phyloP scores from a whole-genome alignment of 1,140 invertebrate species.

The Saccostrea cuccullata region DNA sequence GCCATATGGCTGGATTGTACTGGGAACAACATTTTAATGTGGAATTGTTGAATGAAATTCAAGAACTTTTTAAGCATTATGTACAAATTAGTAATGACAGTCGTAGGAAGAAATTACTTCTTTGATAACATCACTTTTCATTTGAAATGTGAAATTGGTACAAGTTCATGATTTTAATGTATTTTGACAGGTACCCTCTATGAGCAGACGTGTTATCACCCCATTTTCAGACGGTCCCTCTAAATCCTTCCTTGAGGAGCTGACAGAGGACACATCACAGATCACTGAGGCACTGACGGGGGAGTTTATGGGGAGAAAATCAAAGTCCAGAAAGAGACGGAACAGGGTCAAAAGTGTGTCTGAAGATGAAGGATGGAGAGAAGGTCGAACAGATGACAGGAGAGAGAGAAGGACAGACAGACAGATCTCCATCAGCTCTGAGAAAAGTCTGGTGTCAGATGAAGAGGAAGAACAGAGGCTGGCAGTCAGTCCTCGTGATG shows the following conservation, averaged over 20 bases:
- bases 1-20: no score
- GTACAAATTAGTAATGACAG: no score
- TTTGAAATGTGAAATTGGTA: no score
- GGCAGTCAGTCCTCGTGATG: slow-evolving; percentile 40
- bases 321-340: slow-evolving; percentile 63
- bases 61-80: no score
- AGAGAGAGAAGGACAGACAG: slow-evolving; percentile 54
- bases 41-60: no score
- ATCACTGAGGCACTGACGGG: slow-evolving; percentile 59
- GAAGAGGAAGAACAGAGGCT: slow-evolving; percentile 46
- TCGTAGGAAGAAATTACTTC: no score
- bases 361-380: slow-evolving; percentile 60
- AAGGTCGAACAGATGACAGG: slow-evolving; percentile 27
- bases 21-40: no score
- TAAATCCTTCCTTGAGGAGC: slow-evolving; percentile 80
- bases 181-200: slow-evolving; percentile 70
- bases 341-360: slow-evolving; percentile 66
- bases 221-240: slow-evolving; percentile 82
- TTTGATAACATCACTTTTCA: no score
- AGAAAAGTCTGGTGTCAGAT: slow-evolving; percentile 65
- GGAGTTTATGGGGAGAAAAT: slow-evolving; percentile 57
- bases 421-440: slow-evolving; percentile 67
- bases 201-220: slow-evolving; percentile 82
- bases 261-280: slow-evolving; percentile 79
- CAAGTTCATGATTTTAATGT: neutral